A percentile compares a stretch with the other conserved stretches of the same genome.
These are phyloP conservation scores for Dreissena polymorpha DNA, from an alignment of 1,140 invertebrate species.

Conservation along the genomic window DNA sequence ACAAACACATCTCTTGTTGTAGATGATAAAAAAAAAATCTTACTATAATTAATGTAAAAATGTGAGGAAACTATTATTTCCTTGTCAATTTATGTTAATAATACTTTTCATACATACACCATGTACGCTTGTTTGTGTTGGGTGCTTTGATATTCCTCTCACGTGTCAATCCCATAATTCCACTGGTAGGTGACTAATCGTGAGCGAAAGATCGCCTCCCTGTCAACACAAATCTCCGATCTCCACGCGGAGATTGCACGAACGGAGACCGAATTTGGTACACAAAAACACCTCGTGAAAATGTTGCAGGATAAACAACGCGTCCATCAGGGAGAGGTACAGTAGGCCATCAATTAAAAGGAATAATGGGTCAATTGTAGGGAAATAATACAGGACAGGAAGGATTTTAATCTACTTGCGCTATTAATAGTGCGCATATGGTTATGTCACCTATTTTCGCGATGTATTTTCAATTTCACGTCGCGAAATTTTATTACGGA, in stretches of 20 bases:
- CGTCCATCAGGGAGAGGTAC: constrained; percentile 65
- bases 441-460: no score
- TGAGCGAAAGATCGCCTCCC: constrained; percentile 69
- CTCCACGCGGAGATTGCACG: constrained; percentile 70
- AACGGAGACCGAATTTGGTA: constrained; percentile 70
- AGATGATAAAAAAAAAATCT: no score
- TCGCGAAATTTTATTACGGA: no score
- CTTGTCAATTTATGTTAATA: no score
- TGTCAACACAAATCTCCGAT: constrained; percentile 72
- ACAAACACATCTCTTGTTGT: no score
- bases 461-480: no score
- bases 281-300: constrained; percentile 71
- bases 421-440: background rate
- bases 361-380: background rate
- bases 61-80: no score
- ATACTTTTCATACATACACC: no score
- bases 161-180: no score
- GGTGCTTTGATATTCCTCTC: no score
- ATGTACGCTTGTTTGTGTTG: no score
- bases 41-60: no score
- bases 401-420: background rate
- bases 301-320: constrained; percentile 74
- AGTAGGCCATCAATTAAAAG: background rate
- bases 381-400: background rate
- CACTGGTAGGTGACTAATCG: constrained; percentile 66